These are phyloP conservation scores for Sander lucioperca DNA, from an alignment of 2,113 vertebrate genomes.

Conservation along the genomic window DNA sequence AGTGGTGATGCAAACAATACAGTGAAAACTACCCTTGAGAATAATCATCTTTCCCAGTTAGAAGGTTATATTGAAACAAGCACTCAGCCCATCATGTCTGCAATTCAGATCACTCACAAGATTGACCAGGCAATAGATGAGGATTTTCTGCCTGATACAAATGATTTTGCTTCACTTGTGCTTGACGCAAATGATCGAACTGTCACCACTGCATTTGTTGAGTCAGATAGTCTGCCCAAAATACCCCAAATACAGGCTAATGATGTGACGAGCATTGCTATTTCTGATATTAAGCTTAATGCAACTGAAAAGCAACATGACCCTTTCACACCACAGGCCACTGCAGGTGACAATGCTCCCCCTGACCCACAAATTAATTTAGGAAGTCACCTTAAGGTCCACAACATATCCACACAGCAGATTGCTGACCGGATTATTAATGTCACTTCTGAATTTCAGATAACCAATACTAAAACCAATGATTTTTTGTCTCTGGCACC, in stretches of 20 bases:
- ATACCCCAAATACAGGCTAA: constrained; percentile 18
- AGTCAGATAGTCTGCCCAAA: constrained; percentile 1
- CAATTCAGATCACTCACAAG: not conserved
- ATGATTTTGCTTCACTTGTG: constrained; percentile 5
- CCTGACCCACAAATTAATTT: constrained; percentile 12
- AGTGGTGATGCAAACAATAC: constrained; percentile 24
- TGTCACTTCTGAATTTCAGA: constrained; percentile 28
- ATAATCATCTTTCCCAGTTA: constrained; percentile 8
- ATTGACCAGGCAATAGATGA: constrained; percentile 3
- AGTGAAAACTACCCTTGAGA: not conserved
- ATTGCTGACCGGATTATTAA: constrained; percentile 5
- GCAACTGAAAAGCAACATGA: constrained; percentile 9
- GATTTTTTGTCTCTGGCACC: constrained; percentile 37
- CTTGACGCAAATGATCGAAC: constrained; percentile 25
- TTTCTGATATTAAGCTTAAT: constrained; percentile 5
- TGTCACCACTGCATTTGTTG: not conserved
- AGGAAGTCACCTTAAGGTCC: constrained; percentile 17
- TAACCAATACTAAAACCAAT: constrained; percentile 9
- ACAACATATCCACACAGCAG: constrained; percentile 10
- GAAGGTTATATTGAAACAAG: constrained; percentile 10
- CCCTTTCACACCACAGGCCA: not conserved
- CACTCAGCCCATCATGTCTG: not conserved
- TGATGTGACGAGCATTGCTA: constrained; percentile 15
- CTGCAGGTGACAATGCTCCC: not conserved
- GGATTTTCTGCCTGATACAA: constrained; percentile 18